Base-by-base conservation (phyloP, 1,140 invertebrate genomes). In the Hycleus phaleratus region DNA sequence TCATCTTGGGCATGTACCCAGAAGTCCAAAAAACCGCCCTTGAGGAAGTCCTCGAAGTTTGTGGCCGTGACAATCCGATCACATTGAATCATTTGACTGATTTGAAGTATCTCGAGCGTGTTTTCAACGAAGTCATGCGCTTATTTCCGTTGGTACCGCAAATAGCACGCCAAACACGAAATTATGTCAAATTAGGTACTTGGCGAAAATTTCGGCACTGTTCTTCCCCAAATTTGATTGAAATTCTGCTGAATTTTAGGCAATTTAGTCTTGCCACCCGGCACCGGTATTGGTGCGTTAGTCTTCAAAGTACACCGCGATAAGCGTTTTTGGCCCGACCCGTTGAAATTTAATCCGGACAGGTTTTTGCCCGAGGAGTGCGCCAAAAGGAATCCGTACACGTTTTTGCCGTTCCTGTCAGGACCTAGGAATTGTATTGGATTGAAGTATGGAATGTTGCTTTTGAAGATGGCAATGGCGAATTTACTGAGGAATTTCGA, bases 271-370 rank as follows among this genome's bases (percentile, higher is more conserved):
- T 42, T 42, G 9, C 58, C 51, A 1, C 9, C 45, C 11, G 58
- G 40, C 10, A 43, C 38, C 12, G 38, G 25, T 10, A 11, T 54
- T 3, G 10, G 26, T 3, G 8, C 56, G 0, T 44, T 45, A 4
- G 49, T 60, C 5, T 38, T 11, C 11, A 9, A 32, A 1, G 18
- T 79, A 1, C 81, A 84, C 58, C 63, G 73, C 46, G 67, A 78
- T 59, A 71, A 75, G 5, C 69, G 73, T 39, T 71, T 74, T 59
- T 82, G 76, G 73, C 77, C 82, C 4, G 76, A 87, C 59, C 85
- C 85, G 1, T 77, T 84, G 10, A 67, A 71, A 11, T 88, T 85
- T 65, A 76, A 86, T 66, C 86, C 86, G 0, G 83, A 87, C 49
- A 70, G 83, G 53, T 88, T 87, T 69, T 64, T 81, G n/a, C 78